Base-by-base conservation (phyloP, 35 echinoderm and acorn worm genomes). In the Eucidaris tribuloides region DNA sequence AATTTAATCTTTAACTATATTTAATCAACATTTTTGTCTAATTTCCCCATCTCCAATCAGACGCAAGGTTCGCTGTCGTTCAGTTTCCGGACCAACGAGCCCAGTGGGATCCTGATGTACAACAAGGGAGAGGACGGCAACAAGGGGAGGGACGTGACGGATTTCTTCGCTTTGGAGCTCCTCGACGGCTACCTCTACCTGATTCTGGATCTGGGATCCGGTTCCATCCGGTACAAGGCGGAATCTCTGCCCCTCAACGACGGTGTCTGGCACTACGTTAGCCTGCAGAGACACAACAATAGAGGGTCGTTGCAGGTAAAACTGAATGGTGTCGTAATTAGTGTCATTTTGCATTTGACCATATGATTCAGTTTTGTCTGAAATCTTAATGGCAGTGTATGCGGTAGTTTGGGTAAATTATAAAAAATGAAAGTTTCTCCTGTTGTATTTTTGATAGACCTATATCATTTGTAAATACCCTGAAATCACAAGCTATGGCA, bases 111-210 rank as follows among this genome's bases (percentile, higher is more conserved):
- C 15, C 74, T 99, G 45, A 93, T 99, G 96, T 99, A 99, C 74
- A 93, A 85, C 84, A 85, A 56, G 42, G 94, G 94, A 31, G 70
- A 81, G 0, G 90, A 87, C 3, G 63, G 42, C 3, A n/a, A n/a
- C n/a, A n/a, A n/a, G n/a, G n/a, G n/a, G n/a, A n/a, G n/a, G n/a
- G 28, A 61, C 20, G 85, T 88, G 33, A 62, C 55, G 1, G 96
- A 99, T 58, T 99, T 93, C 91, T 93, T 99, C 84, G 96, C 83
- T 17, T 81, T 99, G 61, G 96, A 99, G 56, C 58, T 99, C 34
- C 40, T 99, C 23, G 82, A 99, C 52, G 96, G 96, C 29, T 90
- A 84, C 46, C 61, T 99, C 7, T 90, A 76, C 78, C 22, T 99
- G 83, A 62, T 99, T 1, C 91, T 99, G 37, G 83, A 99, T 65